These are phyloP conservation scores for Eumacrocentrus americanus DNA, from an alignment of 2,888 invertebrate genomes.

Conservation along the genomic window DNA sequence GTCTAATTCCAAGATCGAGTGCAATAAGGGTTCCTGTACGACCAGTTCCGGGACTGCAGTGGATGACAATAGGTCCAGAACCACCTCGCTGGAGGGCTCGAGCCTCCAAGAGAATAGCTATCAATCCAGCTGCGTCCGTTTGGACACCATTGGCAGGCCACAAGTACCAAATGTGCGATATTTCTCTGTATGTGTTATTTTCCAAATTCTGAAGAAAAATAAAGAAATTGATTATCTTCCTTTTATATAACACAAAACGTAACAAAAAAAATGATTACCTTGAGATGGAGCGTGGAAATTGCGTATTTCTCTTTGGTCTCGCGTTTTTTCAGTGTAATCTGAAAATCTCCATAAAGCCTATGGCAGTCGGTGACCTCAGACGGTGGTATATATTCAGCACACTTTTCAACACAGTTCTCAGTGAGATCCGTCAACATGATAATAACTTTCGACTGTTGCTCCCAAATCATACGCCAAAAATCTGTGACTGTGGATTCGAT, in stretches of 20 bases:
- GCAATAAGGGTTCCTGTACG: slow-evolving; percentile 86
- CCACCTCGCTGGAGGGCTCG: slow-evolving; percentile 63
- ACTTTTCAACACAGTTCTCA: slow-evolving; percentile 89
- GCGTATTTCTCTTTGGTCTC: slow-evolving; percentile 92
- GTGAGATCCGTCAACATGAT: slow-evolving; percentile 90
- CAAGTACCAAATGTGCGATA: slow-evolving; percentile 92
- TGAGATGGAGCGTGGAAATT: slow-evolving; percentile 82
- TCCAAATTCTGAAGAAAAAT: slow-evolving; percentile 69
- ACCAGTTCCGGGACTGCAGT: slow-evolving; percentile 91
- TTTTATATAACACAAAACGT: not conserved
- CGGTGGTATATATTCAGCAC: slow-evolving; percentile 89
- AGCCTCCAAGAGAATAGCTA: slow-evolving; percentile 87
- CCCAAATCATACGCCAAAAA: slow-evolving; percentile 97
- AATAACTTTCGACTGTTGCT: slow-evolving; percentile 86
- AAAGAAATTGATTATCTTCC: no score
- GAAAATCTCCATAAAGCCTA: slow-evolving; percentile 85
- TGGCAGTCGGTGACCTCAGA: slow-evolving; percentile 91
- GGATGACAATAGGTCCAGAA: slow-evolving; percentile 78
- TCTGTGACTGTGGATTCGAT: slow-evolving; percentile 82
- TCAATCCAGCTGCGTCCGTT: slow-evolving; percentile 80
- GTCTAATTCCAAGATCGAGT: slow-evolving; percentile 85
- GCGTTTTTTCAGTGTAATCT: slow-evolving; percentile 84
- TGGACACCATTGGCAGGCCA: slow-evolving; percentile 93
- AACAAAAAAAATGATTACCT: slow-evolving; percentile 61
- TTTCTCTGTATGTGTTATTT: slow-evolving; percentile 83